Conservation (phyloP, 1,140 invertebrate species). For the Heliconius nattereri region DNA sequence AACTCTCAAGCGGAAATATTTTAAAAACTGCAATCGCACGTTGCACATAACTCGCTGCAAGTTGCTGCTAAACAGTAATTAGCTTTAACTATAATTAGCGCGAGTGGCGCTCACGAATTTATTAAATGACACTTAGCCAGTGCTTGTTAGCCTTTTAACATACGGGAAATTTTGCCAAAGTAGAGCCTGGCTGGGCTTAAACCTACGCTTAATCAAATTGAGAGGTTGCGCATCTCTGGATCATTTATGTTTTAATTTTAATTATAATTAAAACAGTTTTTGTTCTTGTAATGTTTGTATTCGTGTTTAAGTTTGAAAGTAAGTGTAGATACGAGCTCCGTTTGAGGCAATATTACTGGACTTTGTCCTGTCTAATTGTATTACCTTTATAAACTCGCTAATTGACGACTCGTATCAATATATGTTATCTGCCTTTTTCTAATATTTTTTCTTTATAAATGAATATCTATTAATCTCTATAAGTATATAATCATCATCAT, state of each 20-base stretch:
- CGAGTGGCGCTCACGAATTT: slow-evolving; percentile 28
- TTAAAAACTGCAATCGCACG: not conserved
- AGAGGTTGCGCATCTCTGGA: slow-evolving; percentile 3
- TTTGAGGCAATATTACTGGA: not conserved
- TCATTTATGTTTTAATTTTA: not conserved
- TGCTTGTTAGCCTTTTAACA: slow-evolving; percentile 8
- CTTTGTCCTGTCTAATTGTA: too few species aligned
- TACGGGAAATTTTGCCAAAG: slow-evolving; percentile 4
- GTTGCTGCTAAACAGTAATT: slow-evolving; percentile 18
- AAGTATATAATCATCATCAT: too few species aligned
- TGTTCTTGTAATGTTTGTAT: not conserved
- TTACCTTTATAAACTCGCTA: too few species aligned
- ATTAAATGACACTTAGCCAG: slow-evolving; percentile 25
- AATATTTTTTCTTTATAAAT: too few species aligned
- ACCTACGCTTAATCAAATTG: slow-evolving; percentile 3
- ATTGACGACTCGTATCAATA: too few species aligned
- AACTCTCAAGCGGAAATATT: not conserved
- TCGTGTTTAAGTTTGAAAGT: not conserved
- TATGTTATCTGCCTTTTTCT: too few species aligned
- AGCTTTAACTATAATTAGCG: slow-evolving; percentile 29
- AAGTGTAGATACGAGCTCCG: not conserved
- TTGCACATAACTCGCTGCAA: not conserved
- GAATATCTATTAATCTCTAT: too few species aligned
- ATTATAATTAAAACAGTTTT: not conserved
- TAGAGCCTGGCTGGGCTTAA: not conserved